Conservation (phyloP, 2,888 invertebrate genomes). For the Idaea straminata region DNA sequence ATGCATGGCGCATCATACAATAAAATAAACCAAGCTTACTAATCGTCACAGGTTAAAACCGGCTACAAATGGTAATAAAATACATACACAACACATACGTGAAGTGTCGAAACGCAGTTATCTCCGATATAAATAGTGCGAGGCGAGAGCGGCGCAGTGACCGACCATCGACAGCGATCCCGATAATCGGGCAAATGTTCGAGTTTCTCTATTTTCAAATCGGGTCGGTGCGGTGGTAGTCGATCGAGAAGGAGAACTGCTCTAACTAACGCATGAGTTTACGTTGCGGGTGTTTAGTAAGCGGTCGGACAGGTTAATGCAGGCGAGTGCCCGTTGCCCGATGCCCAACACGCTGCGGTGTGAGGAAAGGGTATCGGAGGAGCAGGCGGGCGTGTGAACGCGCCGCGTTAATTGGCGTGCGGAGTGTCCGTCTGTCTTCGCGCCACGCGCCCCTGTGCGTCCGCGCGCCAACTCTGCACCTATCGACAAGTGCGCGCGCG, state of each 20-base stretch:
- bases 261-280: conserved; percentile 55
- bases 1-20: conserved; percentile 54
- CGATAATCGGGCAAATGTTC: conserved; percentile 75
- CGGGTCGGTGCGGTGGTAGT: conserved; percentile 47
- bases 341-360: conserved; percentile 33
- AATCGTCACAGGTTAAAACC: conserved; percentile 72
- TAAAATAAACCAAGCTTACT: conserved; percentile 68
- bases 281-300: conserved; percentile 34
- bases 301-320: conserved; percentile 44
- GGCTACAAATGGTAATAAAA: conserved; percentile 78
- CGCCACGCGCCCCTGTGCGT: conserved; percentile 62
- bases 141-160: conserved; percentile 68
- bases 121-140: conserved; percentile 78
- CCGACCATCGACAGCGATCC: conserved; percentile 76
- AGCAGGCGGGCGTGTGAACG: conserved; percentile 65
- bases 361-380: conserved; percentile 48
- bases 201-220: conserved; percentile 79
- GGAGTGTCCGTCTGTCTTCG: conserved; percentile 68
- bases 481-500: conserved; percentile 21
- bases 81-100: conserved; percentile 63
- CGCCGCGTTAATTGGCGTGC: conserved; percentile 73
- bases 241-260: conserved; percentile 32
- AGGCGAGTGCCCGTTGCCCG: conserved; percentile 19
- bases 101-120: conserved; percentile 71
- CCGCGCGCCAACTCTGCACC: not conserved